Conservation (phyloP, 2,113 vertebrate species). For the Dromas ardeola region DNA sequence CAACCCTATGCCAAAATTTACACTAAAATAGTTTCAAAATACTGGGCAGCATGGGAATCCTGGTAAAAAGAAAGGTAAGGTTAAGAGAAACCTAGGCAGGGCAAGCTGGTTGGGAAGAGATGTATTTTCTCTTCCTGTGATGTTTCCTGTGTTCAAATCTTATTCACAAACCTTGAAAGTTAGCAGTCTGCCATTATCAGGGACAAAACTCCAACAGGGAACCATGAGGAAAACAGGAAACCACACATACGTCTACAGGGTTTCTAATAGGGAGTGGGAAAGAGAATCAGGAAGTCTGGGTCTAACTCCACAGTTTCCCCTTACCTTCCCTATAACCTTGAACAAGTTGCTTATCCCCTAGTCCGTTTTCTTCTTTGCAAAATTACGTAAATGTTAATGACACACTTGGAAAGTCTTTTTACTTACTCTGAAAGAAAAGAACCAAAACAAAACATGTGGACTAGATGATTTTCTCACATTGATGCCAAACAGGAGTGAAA, state of each 20-base stretch:
- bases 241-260: neutral
- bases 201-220: neutral
- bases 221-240: neutral
- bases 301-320: neutral
- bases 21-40: neutral
- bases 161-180: neutral
- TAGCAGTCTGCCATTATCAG: neutral
- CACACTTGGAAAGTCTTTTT: neutral
- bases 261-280: neutral
- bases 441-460: neutral
- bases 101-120: neutral
- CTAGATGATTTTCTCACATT: neutral
- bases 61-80: neutral
- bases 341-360: neutral
- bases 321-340: neutral
- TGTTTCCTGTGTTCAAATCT: neutral
- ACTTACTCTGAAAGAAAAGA: neutral
- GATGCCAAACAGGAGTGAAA: neutral
- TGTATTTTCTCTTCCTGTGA: neutral
- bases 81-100: neutral
- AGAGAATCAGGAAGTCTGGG: neutral
- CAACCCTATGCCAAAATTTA: neutral
- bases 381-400: neutral
- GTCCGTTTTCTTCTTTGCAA: neutral
- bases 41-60: neutral